Evolutionary conservation across 2,113 vertebrate species (phyloP), one percentile per base, ranked within the genome.

Genomic region (Gambusia holbrooki): DNA sequence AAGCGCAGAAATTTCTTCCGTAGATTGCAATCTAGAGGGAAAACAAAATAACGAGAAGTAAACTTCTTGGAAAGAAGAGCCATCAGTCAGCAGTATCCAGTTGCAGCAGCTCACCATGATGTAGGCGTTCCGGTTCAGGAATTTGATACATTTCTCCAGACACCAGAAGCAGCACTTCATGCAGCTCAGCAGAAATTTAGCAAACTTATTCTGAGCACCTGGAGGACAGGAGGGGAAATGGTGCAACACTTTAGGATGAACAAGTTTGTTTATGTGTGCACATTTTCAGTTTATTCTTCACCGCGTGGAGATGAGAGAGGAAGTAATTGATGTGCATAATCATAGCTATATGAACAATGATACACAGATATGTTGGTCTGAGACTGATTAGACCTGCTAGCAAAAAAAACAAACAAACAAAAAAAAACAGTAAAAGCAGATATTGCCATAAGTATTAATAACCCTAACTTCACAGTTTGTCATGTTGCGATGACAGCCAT

Each of bases 101-200:
- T 60, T 27, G 27, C 28, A 37, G n/a, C 14, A 66, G 71, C 95
- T 92, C 74, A 99, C 98, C 98, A 98, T 99, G 92, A 99, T 99
- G 87, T 99, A 99, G 0, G 98, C 98, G 0, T 99, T 99, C 70
- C 97, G 94, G 88, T 98, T 99, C 32, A 99, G 94, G 92, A 99
- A 99, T 77, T 95, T 97, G 92, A 99, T 95, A 84, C 96, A 98
- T 64, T 98, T 99, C 79, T 99, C 98, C 90, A 99, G 92, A 90
- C 98, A 99, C 98, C 97, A 99, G 94, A 99, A 99, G 86, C 97
- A 99, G 86, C 97, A 98, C 86, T 97, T 99, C 74, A 99, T 89
- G 89, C 98, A 99, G 69, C 84, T 91, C 77, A 99, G 93, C 66
- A 98, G 65, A 84, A 98, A 98, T 78, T 96, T 97, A 27, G 97